Conservation (phyloP, 2,888 invertebrate species). For the Erebia ligea region DNA sequence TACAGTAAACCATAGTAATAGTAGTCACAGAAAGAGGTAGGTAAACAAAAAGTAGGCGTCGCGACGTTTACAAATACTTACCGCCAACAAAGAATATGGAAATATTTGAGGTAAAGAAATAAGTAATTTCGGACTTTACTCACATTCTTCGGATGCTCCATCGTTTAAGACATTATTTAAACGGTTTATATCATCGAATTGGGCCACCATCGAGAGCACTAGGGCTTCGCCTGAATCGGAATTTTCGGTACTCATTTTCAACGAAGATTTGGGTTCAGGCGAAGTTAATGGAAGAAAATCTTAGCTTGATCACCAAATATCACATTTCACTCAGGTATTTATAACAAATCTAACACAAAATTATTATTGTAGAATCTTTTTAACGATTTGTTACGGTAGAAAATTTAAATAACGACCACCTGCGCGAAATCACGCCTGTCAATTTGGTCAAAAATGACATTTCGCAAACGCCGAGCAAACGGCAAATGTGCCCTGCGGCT, state of each 20-base stretch:
- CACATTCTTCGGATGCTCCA: conserved; percentile 87
- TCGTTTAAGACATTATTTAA: conserved; percentile 85
- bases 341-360: not conserved
- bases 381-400: conserved; percentile 28
- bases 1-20: too few relatives aligned
- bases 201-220: conserved; percentile 85
- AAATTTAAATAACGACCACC: conserved; percentile 47
- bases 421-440: not conserved
- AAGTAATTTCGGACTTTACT: conserved; percentile 49
- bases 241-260: conserved; percentile 69
- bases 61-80: conserved; percentile 24
- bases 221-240: conserved; percentile 68
- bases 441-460: not conserved
- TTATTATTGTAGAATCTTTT: not conserved
- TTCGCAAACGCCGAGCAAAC: not conserved
- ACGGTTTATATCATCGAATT: conserved; percentile 88
- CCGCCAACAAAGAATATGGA: not conserved
- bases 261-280: not conserved
- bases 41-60: conserved; percentile 15
- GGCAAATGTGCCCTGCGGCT: not conserved
- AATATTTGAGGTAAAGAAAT: not conserved
- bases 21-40: conserved; percentile 38
- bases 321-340: conserved; percentile 41
- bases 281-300: conserved; percentile 4
- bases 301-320: conserved; percentile 26